Conservation (phyloP, 2,888 invertebrate genomes). For the Aspidiotus destructor region DNA sequence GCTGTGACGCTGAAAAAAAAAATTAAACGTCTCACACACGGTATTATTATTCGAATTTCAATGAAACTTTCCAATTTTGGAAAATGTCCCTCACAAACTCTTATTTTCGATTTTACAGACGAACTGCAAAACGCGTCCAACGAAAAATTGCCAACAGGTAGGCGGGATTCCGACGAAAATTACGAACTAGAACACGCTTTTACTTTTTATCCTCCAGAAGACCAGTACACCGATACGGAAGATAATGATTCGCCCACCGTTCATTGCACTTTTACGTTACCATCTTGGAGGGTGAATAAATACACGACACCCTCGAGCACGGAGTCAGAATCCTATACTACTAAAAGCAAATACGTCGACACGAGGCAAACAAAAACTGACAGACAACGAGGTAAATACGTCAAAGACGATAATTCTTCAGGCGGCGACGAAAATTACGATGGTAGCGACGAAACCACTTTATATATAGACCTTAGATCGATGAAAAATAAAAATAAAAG, state of each 20-base stretch:
- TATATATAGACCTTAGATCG: slow-evolving; percentile 20
- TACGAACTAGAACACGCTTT: background rate
- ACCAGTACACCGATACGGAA: slow-evolving; percentile 22
- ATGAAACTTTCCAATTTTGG: too few relatives aligned
- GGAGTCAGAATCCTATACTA: slow-evolving; percentile 27
- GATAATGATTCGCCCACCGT: slow-evolving; percentile 30
- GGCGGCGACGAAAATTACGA: slow-evolving; percentile 31
- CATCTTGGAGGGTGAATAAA: slow-evolving; percentile 25
- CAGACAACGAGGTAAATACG: slow-evolving; percentile 12
- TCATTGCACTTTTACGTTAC: slow-evolving; percentile 29
- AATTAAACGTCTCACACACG: slow-evolving; percentile 25
- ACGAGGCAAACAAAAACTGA: slow-evolving; percentile 15
- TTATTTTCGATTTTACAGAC: slow-evolving; percentile 6
- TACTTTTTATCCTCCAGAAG: slow-evolving; percentile 13
- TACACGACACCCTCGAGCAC: slow-evolving; percentile 28
- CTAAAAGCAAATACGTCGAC: slow-evolving; percentile 17
- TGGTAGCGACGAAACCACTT: slow-evolving; percentile 28
- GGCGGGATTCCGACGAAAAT: slow-evolving; percentile 8
- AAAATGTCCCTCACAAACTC: background rate
- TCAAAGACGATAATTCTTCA: slow-evolving; percentile 21
- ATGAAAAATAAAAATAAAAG: slow-evolving; percentile 10
- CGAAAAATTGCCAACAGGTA: slow-evolving; percentile 5
- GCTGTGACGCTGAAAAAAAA: slow-evolving; percentile 24
- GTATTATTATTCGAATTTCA: background rate
- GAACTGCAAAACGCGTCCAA: slow-evolving; percentile 10